Evolutionary conservation across 2,888 invertebrate species (phyloP).

Genomic region (Drosophila paranaensis): DNA sequence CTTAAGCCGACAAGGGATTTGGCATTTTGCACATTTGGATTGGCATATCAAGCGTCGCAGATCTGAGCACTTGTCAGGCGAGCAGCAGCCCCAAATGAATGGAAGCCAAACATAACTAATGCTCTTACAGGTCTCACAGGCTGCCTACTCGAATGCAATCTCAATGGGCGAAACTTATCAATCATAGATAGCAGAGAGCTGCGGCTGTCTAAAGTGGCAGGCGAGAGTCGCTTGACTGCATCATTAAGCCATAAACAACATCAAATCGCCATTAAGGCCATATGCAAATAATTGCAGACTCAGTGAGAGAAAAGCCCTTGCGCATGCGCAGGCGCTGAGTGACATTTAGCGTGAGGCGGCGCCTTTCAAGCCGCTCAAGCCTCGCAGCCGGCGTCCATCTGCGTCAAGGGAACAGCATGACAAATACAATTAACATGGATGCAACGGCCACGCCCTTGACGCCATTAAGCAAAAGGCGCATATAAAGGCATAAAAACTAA

Average conservation of each 20-base stretch:
- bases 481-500: slow-evolving; percentile 26
- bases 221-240: slow-evolving; percentile 63
- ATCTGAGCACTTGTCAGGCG: slow-evolving; percentile 50
- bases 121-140: slow-evolving; percentile 10
- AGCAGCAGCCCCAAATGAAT: slow-evolving; percentile 9
- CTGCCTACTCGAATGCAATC: slow-evolving; percentile 27
- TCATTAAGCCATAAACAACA: slow-evolving; percentile 77
- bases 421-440: slow-evolving; percentile 80
- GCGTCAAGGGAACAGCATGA: slow-evolving; percentile 66
- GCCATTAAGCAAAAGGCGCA: slow-evolving; percentile 63
- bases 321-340: slow-evolving; percentile 39
- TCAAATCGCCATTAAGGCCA: slow-evolving; percentile 79
- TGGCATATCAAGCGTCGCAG: slow-evolving; percentile 54
- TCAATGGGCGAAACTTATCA: slow-evolving; percentile 72
- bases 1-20: slow-evolving; percentile 63
- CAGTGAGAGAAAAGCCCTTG: slow-evolving; percentile 41
- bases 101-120: slow-evolving; percentile 35
- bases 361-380: slow-evolving; percentile 65
- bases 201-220: slow-evolving; percentile 37
- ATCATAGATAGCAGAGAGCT: slow-evolving; percentile 58
- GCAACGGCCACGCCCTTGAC: slow-evolving; percentile 72
- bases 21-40: slow-evolving; percentile 59
- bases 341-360: slow-evolving; percentile 63
- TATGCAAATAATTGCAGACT: slow-evolving; percentile 76
- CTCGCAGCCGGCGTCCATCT: slow-evolving; percentile 45